Conservation (phyloP, 2,797 vertebrate species). For the Hypotaenidia okinawae region DNA sequence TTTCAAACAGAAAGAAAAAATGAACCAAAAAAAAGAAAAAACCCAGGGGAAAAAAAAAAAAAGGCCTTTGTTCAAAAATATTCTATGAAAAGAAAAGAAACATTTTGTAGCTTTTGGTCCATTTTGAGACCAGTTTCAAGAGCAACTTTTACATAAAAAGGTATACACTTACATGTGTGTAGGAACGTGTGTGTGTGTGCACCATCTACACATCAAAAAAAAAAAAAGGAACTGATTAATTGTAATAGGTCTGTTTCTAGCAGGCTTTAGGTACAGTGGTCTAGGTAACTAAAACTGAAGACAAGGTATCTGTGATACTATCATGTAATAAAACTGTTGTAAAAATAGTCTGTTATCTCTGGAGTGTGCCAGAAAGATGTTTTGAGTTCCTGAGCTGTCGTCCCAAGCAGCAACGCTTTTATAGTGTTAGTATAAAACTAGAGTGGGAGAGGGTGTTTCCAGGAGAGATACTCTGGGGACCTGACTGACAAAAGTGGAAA, state of each 20-base stretch:
- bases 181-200: neutral
- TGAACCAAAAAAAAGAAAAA: too few species aligned
- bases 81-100: neutral
- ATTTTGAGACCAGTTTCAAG: neutral
- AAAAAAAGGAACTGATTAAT: neutral
- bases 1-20: neutral
- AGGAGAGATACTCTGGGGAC: neutral
- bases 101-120: neutral
- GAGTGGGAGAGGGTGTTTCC: neutral
- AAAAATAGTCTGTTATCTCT: neutral
- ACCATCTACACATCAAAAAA: neutral
- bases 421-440: neutral
- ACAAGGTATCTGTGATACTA: neutral
- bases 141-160: neutral
- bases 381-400: neutral
- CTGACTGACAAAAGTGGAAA: neutral
- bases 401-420: neutral
- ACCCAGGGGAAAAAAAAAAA: neutral
- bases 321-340: neutral
- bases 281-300: neutral
- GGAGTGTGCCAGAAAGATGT: neutral
- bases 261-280: neutral
- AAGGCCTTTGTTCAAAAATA: neutral
- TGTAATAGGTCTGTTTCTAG: neutral
- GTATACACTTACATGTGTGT: neutral